Evolutionary conservation across 2,797 vertebrate species (phyloP).

Genomic region (Notoglanidium macrostoma): DNA sequence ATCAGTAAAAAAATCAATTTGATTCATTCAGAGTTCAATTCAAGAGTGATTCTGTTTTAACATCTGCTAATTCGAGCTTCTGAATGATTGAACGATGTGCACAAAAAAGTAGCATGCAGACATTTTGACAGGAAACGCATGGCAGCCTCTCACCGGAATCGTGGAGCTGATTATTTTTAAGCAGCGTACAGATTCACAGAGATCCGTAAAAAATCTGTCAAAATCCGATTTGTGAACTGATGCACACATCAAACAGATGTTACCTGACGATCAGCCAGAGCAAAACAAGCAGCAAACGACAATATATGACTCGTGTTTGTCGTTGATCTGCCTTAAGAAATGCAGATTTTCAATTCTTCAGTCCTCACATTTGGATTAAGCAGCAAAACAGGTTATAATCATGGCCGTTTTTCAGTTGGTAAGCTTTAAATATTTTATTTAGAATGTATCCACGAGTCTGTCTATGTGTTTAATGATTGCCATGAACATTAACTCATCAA

Average conservation of each 20-base stretch:
- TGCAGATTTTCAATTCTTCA: not conserved
- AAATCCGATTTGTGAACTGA: not conserved
- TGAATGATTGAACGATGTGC: not conserved
- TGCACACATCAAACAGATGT: not conserved
- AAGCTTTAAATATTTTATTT: not conserved
- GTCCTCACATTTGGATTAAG: not conserved
- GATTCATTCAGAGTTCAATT: slow-evolving; percentile 12
- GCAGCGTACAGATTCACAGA: slow-evolving; percentile 1
- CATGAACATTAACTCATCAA: not conserved
- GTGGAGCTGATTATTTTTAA: slow-evolving; percentile 2
- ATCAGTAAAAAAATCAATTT: not conserved
- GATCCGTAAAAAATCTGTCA: not conserved
- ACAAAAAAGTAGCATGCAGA: not conserved
- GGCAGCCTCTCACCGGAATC: not conserved
- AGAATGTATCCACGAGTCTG: not conserved
- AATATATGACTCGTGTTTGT: not conserved
- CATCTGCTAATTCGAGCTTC: slow-evolving; percentile 14
- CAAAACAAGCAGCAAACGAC: slow-evolving; percentile 11
- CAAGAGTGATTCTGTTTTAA: slow-evolving; percentile 28
- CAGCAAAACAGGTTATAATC: not conserved
- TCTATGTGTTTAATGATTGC: not conserved
- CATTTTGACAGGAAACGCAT: slow-evolving; percentile 14
- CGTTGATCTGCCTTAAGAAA: not conserved
- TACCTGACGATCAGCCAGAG: not conserved
- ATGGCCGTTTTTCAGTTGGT: not conserved